Conservation (phyloP, 2,888 invertebrate genomes). For the Isoperla grammatica region DNA sequence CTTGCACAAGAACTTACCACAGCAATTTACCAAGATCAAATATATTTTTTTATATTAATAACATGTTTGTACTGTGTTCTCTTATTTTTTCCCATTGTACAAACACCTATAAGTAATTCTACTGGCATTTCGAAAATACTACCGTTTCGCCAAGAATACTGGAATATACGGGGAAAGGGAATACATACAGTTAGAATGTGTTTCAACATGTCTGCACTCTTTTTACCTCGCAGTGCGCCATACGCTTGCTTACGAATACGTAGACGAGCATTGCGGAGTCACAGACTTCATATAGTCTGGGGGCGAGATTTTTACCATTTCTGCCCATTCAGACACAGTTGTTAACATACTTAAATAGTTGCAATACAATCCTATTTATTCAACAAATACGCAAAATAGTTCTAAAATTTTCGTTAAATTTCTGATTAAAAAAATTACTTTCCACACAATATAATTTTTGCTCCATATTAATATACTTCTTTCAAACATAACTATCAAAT, state of each 20-base stretch:
- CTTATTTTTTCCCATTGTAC: conserved; percentile 21
- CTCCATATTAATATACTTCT: conserved; percentile 8
- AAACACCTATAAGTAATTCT: conserved; percentile 25
- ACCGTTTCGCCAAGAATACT: conserved; percentile 25
- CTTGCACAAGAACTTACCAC: conserved; percentile 10
- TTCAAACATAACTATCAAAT: conserved; percentile 1
- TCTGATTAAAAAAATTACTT: conserved; percentile 4
- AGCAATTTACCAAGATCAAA: conserved; percentile 21
- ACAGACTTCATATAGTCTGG: background rate
- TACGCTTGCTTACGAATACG: conserved; percentile 11
- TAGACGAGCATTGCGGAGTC: conserved; percentile 16
- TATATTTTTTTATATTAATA: conserved; percentile 19
- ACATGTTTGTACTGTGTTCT: conserved; percentile 27
- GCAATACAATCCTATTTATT: background rate
- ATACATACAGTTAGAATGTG: conserved; percentile 25
- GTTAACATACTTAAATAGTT: conserved; percentile 2
- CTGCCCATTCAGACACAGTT: background rate
- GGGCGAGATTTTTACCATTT: too few relatives aligned
- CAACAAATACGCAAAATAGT: conserved; percentile 5
- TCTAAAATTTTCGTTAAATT: conserved; percentile 7
- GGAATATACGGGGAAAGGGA: conserved; percentile 22
- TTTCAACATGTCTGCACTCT: conserved; percentile 21
- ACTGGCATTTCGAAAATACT: conserved; percentile 25
- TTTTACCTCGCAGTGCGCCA: conserved; percentile 19
- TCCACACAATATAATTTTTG: background rate